A percentile compares a stretch with the other conserved stretches of the same genome.
Evolutionary conservation across 1,140 invertebrate species (phyloP).

Genomic region (Bombus sibiricus): DNA sequence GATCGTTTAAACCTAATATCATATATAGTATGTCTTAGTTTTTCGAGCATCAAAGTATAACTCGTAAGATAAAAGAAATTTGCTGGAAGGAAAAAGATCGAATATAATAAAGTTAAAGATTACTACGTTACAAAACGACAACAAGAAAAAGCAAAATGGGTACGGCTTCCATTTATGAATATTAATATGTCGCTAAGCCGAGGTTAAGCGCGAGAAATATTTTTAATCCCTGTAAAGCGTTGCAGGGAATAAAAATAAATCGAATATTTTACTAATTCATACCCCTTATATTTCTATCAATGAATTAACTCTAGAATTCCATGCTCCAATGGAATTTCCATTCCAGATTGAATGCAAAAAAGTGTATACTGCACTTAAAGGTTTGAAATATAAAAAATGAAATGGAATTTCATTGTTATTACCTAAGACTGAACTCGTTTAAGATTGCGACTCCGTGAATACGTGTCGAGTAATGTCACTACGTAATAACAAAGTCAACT

Average conservation of each 20-base stretch:
- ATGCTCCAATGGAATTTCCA: neutral
- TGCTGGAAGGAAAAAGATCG: neutral
- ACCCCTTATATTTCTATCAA: neutral
- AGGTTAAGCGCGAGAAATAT: constrained; percentile 16
- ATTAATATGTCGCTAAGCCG: constrained; percentile 24
- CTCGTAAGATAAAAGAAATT: neutral
- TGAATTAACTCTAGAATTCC: neutral
- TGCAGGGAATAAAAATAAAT: constrained; percentile 14
- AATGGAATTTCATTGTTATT: constrained; percentile 14
- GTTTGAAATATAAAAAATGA: neutral
- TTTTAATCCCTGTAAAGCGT: neutral
- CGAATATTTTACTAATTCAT: constrained; percentile 19
- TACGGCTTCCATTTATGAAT: neutral
- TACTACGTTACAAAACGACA: neutral
- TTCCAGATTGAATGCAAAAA: neutral
- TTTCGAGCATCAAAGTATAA: neutral
- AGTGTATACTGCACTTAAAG: neutral
- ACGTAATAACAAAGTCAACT: neutral
- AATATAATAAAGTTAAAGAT: neutral
- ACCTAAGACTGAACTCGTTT: neutral
- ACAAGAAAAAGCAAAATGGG: neutral
- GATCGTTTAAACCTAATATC: too few relatives aligned
- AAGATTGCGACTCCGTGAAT: too few relatives aligned
- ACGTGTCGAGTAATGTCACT: neutral
- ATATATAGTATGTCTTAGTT: neutral